phyloP scores from a whole-genome alignment of 2,113 vertebrate species.

The Ivindomyrus marchei region DNA sequence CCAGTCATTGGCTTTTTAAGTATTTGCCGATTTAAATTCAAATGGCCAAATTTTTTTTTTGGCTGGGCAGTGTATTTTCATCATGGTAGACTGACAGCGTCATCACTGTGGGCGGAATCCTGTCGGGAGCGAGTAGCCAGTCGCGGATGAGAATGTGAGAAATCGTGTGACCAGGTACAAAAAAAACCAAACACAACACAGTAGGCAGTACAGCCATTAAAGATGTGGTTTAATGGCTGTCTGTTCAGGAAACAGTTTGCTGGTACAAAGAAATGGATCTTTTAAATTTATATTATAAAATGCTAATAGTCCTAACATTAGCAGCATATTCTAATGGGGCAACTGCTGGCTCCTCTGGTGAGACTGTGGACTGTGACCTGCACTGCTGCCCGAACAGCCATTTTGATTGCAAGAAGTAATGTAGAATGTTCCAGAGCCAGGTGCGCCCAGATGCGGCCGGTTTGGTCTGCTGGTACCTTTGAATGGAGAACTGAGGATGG shows the following conservation, averaged over 20 bases:
- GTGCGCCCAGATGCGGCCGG: background rate
- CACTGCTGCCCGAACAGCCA: background rate
- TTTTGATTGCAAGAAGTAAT: background rate
- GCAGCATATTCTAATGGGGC: background rate
- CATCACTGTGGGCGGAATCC: background rate
- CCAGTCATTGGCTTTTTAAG: no score
- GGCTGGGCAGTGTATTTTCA: background rate
- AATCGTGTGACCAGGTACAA: background rate
- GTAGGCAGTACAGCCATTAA: background rate
- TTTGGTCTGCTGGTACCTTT: conserved; percentile 70
- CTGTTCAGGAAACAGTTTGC: background rate
- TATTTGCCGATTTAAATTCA: no score
- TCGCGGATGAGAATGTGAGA: background rate
- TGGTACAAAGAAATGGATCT: background rate
- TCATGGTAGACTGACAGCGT: background rate
- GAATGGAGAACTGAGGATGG: conserved; percentile 89
- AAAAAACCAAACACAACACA: background rate
- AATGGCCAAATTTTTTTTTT: no score
- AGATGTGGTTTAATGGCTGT: background rate
- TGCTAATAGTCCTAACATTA: background rate
- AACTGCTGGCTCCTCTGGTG: background rate
- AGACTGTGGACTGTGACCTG: background rate
- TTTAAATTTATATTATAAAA: background rate
- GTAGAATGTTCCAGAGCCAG: background rate
- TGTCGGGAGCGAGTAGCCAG: background rate